Base-by-base conservation (phyloP, 2,888 invertebrate species). In the Carcina quercana region DNA sequence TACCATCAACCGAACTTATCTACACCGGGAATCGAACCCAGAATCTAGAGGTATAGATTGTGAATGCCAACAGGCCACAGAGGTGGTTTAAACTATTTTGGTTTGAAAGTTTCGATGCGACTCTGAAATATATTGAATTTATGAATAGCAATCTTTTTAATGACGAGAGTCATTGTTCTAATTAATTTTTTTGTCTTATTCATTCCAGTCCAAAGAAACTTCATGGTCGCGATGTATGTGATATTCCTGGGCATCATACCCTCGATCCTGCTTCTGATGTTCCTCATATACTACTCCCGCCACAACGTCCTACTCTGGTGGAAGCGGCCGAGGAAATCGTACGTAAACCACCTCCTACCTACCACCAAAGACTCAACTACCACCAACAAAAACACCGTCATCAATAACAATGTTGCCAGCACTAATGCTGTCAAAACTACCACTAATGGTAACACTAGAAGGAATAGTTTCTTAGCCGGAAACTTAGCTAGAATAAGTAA, bases 241-340 rank as follows among this genome's bases (percentile, higher is more conserved):
- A 89, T 96, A 52, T 95, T 96, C 88, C 87, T 97, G 50, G 91
- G 94, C 13, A 89, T 96, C 47, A 84, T 96, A 33, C 96, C 96
- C 0, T 70, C 89, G 36, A 70, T 91, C 24, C 87, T 91, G 1
- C 68, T 93, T 13, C 58, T 89, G 2, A 82, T 89, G 21, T 87
- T 93, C 65, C 76, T 92, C 20, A 66, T 89, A 32, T 95, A 94
- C 86, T 93, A 93, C 76, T 87, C 89, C 39, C 87, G 88, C 13
- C 89, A 89, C 60, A 89, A 92, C 90, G 60, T 82, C 40, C 58
- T 82, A 22, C 49, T 56, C 44, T 79, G 83, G 67, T 83, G 83
- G 83, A 85, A 86, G 66, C 75, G 83, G 40, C 82, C 86, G 3
- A 55, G 67, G 33, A 82, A 82, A 72, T 62, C 78, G 85, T 85